Evolutionary conservation across 2,113 vertebrate genomes (phyloP), one percentile per base, ranked within the genome.

Genomic region (Callipepla squamata): DNA sequence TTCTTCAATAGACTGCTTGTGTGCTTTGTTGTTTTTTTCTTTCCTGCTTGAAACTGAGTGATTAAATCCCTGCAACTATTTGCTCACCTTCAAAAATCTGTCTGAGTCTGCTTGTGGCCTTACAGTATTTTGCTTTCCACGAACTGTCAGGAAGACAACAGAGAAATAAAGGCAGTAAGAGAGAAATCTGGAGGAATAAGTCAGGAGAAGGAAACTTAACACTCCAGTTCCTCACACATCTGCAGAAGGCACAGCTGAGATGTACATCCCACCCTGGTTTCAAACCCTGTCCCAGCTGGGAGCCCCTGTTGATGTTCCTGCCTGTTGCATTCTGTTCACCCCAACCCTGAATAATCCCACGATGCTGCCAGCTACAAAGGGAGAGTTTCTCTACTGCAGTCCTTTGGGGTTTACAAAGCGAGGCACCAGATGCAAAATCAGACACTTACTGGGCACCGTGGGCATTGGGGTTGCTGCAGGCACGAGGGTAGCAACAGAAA

Each of bases 401-500:
- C 19, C 84, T n/a, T 38, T 22, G 68, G 57, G 59, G 17, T 65
- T 72, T 65, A 34, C 67, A 59, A 80, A n/a, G 30, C 5, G 10
- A 13, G 47, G 72, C 87, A 94, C 30, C 69, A 86, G 85, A 86
- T 72, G 51, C 30, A 73, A 28, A 80, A 30, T 11, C 40, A 13
- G 12, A 11, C 48, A 36, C 30, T 85, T 76, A 61, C 65, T 51
- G 22, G 63, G 42, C 67, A 80, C 4, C 3, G 47, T 26, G 30
- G 59, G 68, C 34, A 12, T 1, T 62, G 85, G 12, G 1, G 3
- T 42, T 70, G 75, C 89, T 80, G 57, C 72, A 94, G 91, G 34
- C 85, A 77, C 85, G 67, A 70, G 92, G 91, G 79, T 88, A 94
- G 91, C 90, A 95, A 94, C 90, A 84, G 76, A 81, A 88, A 90